Evolutionary conservation across 2,113 vertebrate species (phyloP).

Genomic region (Barbus barbus): DNA sequence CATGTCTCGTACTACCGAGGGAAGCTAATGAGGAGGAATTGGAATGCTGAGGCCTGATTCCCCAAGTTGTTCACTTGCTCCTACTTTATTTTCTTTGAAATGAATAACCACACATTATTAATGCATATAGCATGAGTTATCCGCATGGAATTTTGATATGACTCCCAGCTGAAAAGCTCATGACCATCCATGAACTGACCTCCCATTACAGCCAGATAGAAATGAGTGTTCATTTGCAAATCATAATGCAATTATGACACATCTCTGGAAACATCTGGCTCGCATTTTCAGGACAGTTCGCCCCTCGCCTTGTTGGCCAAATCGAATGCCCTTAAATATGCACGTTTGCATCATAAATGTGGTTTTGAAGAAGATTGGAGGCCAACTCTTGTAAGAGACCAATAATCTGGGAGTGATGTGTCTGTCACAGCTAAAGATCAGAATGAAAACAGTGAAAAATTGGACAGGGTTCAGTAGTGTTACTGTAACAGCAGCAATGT

Average conservation of each 20-base stretch:
- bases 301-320: not conserved
- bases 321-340: not conserved
- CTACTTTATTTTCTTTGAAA: slow-evolving; percentile 3
- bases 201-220: not conserved
- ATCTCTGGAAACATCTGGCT: not conserved
- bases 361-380: slow-evolving; percentile 2
- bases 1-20: not conserved
- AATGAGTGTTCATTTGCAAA: not conserved
- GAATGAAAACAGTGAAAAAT: slow-evolving; percentile 2
- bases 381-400: not conserved
- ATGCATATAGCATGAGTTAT: not conserved
- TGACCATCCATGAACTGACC: not conserved
- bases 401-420: not conserved
- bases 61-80: not conserved
- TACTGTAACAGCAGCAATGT: not conserved
- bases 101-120: slow-evolving; percentile 13
- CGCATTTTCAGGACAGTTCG: not conserved
- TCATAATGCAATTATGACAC: slow-evolving; percentile 38
- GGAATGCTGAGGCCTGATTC: not conserved
- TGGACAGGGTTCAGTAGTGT: not conserved
- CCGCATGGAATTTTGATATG: not conserved
- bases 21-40: slow-evolving; percentile 22
- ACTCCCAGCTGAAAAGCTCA: not conserved
- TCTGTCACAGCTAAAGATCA: slow-evolving; percentile 10
- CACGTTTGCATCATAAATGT: not conserved